Percentiles rank a stretch among this genome's conserved stretches.
Evolutionary conservation across 1,140 invertebrate genomes (phyloP).

Genomic region (Drosophila sechellia): DNA sequence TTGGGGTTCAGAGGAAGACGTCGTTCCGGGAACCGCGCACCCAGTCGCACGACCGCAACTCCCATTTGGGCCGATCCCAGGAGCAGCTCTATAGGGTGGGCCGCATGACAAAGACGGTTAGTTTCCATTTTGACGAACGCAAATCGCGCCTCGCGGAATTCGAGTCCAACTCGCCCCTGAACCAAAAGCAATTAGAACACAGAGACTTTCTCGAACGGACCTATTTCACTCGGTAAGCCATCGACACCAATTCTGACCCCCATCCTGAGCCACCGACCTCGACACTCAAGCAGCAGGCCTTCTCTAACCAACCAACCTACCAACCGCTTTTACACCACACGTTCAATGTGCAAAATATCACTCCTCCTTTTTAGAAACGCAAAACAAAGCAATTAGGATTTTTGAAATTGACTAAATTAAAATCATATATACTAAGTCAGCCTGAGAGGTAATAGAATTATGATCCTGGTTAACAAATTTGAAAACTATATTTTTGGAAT

Average conservation of each 20-base stretch:
- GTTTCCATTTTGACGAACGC: conserved; percentile 84
- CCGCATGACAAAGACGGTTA: conserved; percentile 84
- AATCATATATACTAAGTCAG: neutral
- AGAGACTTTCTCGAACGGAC: conserved; percentile 80
- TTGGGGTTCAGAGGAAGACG: conserved; percentile 54
- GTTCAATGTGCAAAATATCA: conserved; percentile 18
- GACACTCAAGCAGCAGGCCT: conserved; percentile 36
- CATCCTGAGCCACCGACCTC: conserved; percentile 33
- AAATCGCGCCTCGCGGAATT: conserved; percentile 78
- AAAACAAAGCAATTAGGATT: neutral
- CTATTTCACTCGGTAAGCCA: conserved; percentile 84
- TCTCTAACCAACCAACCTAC: conserved; percentile 46
- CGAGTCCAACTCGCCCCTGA: conserved; percentile 74
- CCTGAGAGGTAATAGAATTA: too few relatives aligned
- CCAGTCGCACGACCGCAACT: conserved; percentile 73
- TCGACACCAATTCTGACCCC: conserved; percentile 40
- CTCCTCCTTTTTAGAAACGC: too few relatives aligned
- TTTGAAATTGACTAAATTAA: neutral
- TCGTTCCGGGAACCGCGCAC: conserved; percentile 72
- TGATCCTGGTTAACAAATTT: neutral
- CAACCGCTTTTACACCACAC: conserved; percentile 45
- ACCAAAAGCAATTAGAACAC: conserved; percentile 79
- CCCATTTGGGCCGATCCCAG: conserved; percentile 60
- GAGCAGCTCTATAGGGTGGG: conserved; percentile 68
- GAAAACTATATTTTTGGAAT: neutral